These are phyloP conservation scores for Oligia latruncula DNA, from an alignment of 2,888 invertebrate genomes.

Conservation along the genomic window DNA sequence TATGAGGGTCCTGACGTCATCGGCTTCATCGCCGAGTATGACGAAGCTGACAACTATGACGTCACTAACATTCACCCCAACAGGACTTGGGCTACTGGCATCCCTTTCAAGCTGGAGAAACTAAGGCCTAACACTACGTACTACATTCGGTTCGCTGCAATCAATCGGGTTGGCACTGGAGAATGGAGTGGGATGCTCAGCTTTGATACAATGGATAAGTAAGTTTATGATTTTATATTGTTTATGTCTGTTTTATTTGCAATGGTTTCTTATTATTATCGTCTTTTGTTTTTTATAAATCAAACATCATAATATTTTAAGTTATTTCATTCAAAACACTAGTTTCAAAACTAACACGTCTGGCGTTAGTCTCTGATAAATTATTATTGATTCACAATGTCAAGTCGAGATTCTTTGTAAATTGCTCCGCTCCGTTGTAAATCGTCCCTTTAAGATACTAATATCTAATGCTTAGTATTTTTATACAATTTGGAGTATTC, in stretches of 20 bases:
- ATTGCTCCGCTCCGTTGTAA: not conserved
- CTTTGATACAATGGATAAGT: constrained; percentile 83
- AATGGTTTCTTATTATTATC: no score
- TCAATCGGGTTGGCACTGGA: constrained; percentile 81
- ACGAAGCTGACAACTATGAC: constrained; percentile 76
- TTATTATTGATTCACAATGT: not conserved
- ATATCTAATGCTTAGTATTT: not conserved
- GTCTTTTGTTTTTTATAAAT: not conserved
- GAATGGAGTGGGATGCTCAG: constrained; percentile 72
- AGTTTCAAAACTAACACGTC: no score
- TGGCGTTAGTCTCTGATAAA: not conserved
- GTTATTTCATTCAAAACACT: not conserved
- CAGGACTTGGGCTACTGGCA: constrained; percentile 81
- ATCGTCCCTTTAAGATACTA: not conserved
- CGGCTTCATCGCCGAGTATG: constrained; percentile 82
- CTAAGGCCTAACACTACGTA: constrained; percentile 81
- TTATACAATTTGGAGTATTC: not conserved
- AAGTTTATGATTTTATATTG: constrained; percentile 63
- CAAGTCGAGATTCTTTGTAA: not conserved
- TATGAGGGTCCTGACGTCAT: constrained; percentile 75
- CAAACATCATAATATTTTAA: not conserved
- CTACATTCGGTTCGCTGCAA: constrained; percentile 79
- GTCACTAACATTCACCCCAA: constrained; percentile 81
- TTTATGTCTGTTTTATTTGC: not conserved
- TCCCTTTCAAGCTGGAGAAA: constrained; percentile 78